phyloP scores from a whole-genome alignment of 2,797 vertebrate genomes.

The Macrochelys suwanniensis region DNA sequence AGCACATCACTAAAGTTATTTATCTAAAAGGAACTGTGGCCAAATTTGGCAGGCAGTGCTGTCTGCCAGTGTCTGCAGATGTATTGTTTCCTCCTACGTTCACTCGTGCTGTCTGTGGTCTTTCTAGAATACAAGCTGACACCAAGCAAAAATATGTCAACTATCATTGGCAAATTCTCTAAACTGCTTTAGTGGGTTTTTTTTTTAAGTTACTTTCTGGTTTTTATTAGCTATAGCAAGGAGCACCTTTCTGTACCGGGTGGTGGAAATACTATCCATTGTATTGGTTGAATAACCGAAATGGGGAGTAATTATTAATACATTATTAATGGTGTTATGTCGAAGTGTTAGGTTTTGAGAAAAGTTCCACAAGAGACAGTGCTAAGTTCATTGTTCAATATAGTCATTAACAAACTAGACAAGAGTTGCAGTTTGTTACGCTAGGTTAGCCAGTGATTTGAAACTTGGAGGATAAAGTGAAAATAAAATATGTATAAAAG shows the following conservation, averaged over 20 bases:
- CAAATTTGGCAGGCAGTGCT: slow-evolving; percentile 78
- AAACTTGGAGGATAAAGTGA: background rate
- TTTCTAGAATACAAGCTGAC: slow-evolving; percentile 66
- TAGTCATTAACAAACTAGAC: background rate
- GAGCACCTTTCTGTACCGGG: slow-evolving; percentile 31
- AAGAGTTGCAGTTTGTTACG: background rate
- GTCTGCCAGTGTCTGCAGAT: slow-evolving; percentile 83
- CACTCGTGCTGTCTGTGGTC: slow-evolving; percentile 62
- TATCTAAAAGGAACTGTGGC: slow-evolving; percentile 83
- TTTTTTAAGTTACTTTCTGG: background rate
- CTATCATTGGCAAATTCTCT: slow-evolving; percentile 38
- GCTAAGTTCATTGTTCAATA: background rate
- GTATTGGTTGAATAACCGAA: slow-evolving; percentile 9
- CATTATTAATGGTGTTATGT: background rate
- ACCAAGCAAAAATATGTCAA: slow-evolving; percentile 54
- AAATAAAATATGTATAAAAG: background rate
- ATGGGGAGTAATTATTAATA: background rate
- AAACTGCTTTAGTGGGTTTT: background rate
- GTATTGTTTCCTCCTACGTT: slow-evolving; percentile 78
- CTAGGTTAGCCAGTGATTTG: background rate
- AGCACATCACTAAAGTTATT: slow-evolving; percentile 85
- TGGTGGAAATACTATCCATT: slow-evolving; percentile 4
- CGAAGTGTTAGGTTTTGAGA: slow-evolving; percentile 27
- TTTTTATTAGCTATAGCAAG: slow-evolving; percentile 12
- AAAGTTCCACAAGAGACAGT: slow-evolving; percentile 1